phyloP scores from a whole-genome alignment of 2,888 invertebrate genomes.

The Yponomeuta malinellus region DNA sequence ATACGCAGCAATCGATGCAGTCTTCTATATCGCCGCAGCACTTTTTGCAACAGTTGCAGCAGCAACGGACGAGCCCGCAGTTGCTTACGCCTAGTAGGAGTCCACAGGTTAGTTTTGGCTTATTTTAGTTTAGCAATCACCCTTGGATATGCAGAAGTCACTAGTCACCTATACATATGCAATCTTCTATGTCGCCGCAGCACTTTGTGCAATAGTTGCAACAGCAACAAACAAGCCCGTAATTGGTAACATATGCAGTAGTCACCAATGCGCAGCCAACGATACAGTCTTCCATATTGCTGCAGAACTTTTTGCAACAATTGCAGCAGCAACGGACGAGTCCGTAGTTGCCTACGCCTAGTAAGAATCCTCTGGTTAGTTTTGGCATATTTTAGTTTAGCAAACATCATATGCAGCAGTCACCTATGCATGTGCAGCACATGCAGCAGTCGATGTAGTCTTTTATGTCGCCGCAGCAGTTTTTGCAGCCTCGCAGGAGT shows the following conservation, averaged over 20 bases:
- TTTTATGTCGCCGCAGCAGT: slow-evolving; percentile 43
- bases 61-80: slow-evolving; percentile 66
- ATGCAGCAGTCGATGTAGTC: slow-evolving; percentile 19
- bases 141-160: background rate
- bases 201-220: slow-evolving; percentile 51
- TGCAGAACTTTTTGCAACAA: slow-evolving; percentile 47
- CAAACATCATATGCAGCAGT: background rate
- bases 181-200: slow-evolving; percentile 38
- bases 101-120: slow-evolving; percentile 48
- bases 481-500: slow-evolving; percentile 61
- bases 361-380: slow-evolving; percentile 65
- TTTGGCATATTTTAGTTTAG: background rate
- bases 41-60: slow-evolving; percentile 56
- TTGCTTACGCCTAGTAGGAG: slow-evolving; percentile 67
- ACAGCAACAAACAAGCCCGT: slow-evolving; percentile 52
- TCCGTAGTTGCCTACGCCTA: slow-evolving; percentile 65
- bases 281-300: slow-evolving; percentile 36
- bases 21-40: slow-evolving; percentile 41
- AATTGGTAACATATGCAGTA: slow-evolving; percentile 32
- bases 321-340: slow-evolving; percentile 66
- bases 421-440: slow-evolving; percentile 13
- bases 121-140: background rate
- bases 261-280: slow-evolving; percentile 24
- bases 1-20: slow-evolving; percentile 18
- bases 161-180: background rate